A percentile compares a stretch with the other conserved stretches of the same genome.
Evolutionary conservation across 1,140 invertebrate genomes (phyloP).

Genomic region (Chionoecetes opilio): DNA sequence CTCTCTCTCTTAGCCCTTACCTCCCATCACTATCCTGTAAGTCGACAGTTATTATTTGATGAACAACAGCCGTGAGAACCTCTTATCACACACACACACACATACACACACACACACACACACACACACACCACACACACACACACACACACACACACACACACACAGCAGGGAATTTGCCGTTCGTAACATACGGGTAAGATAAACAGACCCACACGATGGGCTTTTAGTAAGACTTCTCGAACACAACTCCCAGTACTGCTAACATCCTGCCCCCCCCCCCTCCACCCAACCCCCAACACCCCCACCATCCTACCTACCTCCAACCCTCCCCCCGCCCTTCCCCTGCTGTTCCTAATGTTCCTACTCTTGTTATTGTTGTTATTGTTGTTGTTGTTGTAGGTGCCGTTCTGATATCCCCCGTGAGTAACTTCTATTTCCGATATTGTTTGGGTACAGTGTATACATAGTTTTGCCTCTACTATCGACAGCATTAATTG

Average conservation of each 20-base stretch:
- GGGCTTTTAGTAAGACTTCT: background rate
- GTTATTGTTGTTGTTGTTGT: background rate
- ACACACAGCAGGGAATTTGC: background rate
- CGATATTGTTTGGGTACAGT: no score
- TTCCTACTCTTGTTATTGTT: background rate
- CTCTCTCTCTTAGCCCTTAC: background rate
- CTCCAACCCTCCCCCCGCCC: background rate
- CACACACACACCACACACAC: slow-evolving; percentile 25
- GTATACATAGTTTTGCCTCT: no score
- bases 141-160: slow-evolving; percentile 21
- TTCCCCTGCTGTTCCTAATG: background rate
- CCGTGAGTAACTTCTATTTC: no score
- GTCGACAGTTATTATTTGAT: background rate
- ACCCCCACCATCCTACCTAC: background rate
- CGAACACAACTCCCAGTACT: background rate
- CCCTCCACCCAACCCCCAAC: background rate
- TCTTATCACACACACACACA: background rate
- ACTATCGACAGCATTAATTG: no score
- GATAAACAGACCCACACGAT: background rate
- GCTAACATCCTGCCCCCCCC: background rate
- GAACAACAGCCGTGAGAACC: background rate
- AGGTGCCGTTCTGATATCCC: background rate
- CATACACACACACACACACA: slow-evolving; percentile 1
- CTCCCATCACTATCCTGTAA: background rate
- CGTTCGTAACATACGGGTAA: background rate